phyloP scores from a whole-genome alignment of 2,113 vertebrate genomes.

The Nothobranchius kuhntae region DNA sequence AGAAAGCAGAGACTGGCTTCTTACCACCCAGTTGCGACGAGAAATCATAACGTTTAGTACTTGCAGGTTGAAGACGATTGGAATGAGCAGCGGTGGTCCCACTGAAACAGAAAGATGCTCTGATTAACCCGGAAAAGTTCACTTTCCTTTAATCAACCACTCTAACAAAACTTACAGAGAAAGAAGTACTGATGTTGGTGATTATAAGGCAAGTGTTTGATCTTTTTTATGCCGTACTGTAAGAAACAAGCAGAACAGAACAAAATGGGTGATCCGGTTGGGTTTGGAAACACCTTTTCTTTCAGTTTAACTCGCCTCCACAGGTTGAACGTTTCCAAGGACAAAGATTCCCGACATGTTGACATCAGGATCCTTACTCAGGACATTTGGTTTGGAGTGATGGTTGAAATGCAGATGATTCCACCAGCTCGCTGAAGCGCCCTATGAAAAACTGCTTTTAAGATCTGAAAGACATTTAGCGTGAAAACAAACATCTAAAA shows the following conservation, averaged over 20 bases:
- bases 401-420: constrained; percentile 97
- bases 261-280: neutral
- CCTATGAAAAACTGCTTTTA: constrained; percentile 71
- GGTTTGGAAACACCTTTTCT: neutral
- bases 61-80: constrained; percentile 88
- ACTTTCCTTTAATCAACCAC: neutral
- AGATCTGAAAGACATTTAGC: neutral
- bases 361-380: constrained; percentile 91
- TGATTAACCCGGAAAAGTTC: neutral
- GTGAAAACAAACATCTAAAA: neutral
- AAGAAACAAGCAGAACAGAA: constrained; percentile 30
- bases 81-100: constrained; percentile 89
- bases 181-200: constrained; percentile 95
- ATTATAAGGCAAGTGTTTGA: constrained; percentile 89
- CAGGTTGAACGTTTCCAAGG: constrained; percentile 85
- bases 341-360: constrained; percentile 92
- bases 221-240: constrained; percentile 93
- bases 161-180: constrained; percentile 82
- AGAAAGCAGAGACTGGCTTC: constrained; percentile 16
- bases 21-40: constrained; percentile 89
- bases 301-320: constrained; percentile 81
- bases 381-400: constrained; percentile 93
- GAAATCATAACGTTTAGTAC: constrained; percentile 86
- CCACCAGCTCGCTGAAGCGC: constrained; percentile 96
- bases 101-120: constrained; percentile 72